phyloP scores from a whole-genome alignment of 2,797 vertebrate genomes.

The Gadopsis marmoratus region DNA sequence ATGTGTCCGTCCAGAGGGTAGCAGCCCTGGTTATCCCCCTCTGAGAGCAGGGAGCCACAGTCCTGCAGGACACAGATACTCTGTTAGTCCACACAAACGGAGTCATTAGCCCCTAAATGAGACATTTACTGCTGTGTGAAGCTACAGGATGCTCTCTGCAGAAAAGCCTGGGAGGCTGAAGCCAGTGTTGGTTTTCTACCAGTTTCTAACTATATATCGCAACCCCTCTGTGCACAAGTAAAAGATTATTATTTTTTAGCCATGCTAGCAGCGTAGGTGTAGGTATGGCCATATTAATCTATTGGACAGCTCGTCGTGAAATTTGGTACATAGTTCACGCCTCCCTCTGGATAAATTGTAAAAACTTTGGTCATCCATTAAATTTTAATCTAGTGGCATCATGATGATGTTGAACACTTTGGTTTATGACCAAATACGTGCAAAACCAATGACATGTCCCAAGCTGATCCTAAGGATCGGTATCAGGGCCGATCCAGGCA shows the following conservation, averaged over 20 bases:
- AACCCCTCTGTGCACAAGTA: background rate
- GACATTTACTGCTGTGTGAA: slow-evolving; percentile 25
- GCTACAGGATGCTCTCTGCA: slow-evolving; percentile 11
- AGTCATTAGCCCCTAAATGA: slow-evolving; percentile 43
- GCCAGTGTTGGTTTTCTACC: background rate
- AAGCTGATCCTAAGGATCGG: too few species aligned
- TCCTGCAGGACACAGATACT: slow-evolving; percentile 86
- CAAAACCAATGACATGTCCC: too few species aligned
- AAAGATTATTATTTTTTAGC: background rate
- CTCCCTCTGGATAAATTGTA: too few species aligned
- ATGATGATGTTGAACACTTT: too few species aligned
- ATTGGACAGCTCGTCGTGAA: too few species aligned
- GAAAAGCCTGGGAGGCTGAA: background rate
- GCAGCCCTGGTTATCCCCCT: slow-evolving; percentile 98
- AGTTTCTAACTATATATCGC: background rate
- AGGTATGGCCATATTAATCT: background rate
- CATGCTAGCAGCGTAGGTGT: background rate
- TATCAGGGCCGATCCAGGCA: too few species aligned
- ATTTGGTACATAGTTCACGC: too few species aligned
- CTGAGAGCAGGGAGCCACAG: slow-evolving; percentile 95
- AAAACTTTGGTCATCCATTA: too few species aligned
- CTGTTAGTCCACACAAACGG: slow-evolving; percentile 42
- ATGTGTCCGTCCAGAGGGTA: slow-evolving; percentile 98
- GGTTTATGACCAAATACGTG: too few species aligned
- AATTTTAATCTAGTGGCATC: too few species aligned